Evolutionary conservation across 2,888 invertebrate species (phyloP).

Genomic region (Drosophila aldrichi): DNA sequence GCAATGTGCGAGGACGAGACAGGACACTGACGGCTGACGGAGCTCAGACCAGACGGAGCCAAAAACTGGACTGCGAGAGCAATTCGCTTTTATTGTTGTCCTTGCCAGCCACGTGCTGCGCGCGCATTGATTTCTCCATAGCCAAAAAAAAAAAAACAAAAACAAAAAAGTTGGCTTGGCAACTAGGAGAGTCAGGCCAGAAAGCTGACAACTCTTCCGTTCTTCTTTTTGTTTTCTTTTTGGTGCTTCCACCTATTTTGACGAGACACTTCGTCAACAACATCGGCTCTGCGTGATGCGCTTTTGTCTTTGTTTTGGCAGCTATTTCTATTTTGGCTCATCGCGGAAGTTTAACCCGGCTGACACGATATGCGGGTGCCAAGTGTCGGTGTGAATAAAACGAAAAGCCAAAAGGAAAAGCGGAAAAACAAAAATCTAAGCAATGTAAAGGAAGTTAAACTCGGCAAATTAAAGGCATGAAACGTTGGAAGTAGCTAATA

Average conservation of each 20-base stretch:
- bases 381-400: conserved; percentile 8
- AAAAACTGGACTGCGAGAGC: conserved; percentile 29
- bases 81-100: conserved; percentile 39
- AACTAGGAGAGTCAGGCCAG: conserved; percentile 36
- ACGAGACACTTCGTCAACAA: conserved; percentile 64
- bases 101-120: conserved; percentile 85
- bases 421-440: conserved; percentile 10
- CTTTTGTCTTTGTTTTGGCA: conserved; percentile 33
- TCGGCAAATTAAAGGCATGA: conserved; percentile 36
- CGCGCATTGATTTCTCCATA: conserved; percentile 82
- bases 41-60: conserved; percentile 56
- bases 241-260: conserved; percentile 31
- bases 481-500: conserved; percentile 24
- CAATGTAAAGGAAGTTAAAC: conserved; percentile 36
- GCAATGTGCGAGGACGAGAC: conserved; percentile 63
- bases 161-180: conserved; percentile 38
- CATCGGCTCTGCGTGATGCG: conserved; percentile 43
- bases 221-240: not conserved
- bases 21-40: conserved; percentile 44
- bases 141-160: not conserved
- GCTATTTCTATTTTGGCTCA: conserved; percentile 55
- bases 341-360: conserved; percentile 53
- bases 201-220: conserved; percentile 4
- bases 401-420: conserved; percentile 11
- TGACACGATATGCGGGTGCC: conserved; percentile 31